Percentiles rank a stretch among this genome's conserved stretches.
Evolutionary conservation across 64 coral and sea anemone genomes (phyloP).

Genomic region (Pocillopora damicornis): DNA sequence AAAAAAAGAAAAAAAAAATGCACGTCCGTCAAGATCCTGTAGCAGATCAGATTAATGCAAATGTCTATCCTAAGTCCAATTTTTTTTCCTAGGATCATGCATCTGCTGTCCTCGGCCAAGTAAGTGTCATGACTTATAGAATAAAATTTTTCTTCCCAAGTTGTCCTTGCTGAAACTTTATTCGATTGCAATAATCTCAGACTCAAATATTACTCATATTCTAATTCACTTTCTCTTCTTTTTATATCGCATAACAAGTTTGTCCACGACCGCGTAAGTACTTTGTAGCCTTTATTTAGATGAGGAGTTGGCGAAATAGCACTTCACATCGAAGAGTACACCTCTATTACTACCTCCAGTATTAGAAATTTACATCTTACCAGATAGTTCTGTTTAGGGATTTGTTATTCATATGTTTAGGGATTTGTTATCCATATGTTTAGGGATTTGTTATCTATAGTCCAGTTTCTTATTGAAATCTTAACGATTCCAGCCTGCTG

Average conservation of each 20-base stretch:
- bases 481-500: neutral
- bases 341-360: too few relatives aligned
- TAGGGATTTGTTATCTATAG: neutral
- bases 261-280: constrained; percentile 9
- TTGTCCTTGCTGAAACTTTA: neutral
- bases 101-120: neutral
- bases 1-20: too few relatives aligned
- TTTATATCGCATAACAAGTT: neutral
- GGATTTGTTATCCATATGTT: neutral
- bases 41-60: neutral
- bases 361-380: too few relatives aligned
- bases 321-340: too few relatives aligned
- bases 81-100: neutral
- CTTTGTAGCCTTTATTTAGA: neutral
- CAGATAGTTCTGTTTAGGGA: too few relatives aligned
- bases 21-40: too few relatives aligned
- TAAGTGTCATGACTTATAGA: neutral
- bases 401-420: neutral
- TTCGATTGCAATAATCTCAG: neutral
- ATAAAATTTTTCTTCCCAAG: too few relatives aligned
- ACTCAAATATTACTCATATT: neutral
- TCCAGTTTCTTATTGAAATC: neutral
- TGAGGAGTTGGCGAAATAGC: too few relatives aligned
- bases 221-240: neutral
- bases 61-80: neutral